These are phyloP conservation scores for Crambe crambe DNA, from an alignment of 37 sponge, comb jelly and placozoan species.

Conservation along the genomic window DNA sequence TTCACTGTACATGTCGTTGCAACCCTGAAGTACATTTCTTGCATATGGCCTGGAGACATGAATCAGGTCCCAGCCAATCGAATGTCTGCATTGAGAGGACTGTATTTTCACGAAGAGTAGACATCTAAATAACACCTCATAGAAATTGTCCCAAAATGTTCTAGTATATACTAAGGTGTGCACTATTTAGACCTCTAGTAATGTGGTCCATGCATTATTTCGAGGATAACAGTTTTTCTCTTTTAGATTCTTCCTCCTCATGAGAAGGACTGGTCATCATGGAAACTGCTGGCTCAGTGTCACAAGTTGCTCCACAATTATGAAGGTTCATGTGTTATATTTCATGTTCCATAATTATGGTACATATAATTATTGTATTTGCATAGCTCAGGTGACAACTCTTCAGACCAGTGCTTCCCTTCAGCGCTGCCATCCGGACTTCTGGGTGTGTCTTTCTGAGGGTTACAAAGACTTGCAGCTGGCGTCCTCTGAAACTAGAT, in stretches of 20 bases:
- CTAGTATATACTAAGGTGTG: too few species aligned
- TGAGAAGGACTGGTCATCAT: constrained; percentile 27
- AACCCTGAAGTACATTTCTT: too few species aligned
- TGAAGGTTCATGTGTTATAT: constrained; percentile 19
- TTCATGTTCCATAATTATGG: background rate
- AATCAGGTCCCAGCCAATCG: too few species aligned
- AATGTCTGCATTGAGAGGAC: too few species aligned
- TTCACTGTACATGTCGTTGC: too few species aligned
- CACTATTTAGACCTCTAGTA: too few species aligned
- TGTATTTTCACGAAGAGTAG: too few species aligned
- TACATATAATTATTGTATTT: background rate
- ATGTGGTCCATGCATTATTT: too few species aligned
- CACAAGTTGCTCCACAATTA: background rate
- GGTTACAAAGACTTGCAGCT: constrained; percentile 1
- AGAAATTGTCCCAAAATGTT: too few species aligned
- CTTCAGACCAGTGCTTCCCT: constrained; percentile 22
- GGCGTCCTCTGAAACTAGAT: background rate
- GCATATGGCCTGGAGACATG: too few species aligned
- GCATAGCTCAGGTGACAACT: constrained; percentile 22
- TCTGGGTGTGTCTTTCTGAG: constrained; percentile 23
- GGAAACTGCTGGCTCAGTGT: constrained; percentile 47
- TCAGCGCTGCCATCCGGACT: constrained; percentile 12
- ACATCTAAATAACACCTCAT: too few species aligned
- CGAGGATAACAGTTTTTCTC: background rate
- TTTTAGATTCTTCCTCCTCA: constrained; percentile 36